Conservation (phyloP, 2,888 invertebrate species). For the Meloe dianella region DNA sequence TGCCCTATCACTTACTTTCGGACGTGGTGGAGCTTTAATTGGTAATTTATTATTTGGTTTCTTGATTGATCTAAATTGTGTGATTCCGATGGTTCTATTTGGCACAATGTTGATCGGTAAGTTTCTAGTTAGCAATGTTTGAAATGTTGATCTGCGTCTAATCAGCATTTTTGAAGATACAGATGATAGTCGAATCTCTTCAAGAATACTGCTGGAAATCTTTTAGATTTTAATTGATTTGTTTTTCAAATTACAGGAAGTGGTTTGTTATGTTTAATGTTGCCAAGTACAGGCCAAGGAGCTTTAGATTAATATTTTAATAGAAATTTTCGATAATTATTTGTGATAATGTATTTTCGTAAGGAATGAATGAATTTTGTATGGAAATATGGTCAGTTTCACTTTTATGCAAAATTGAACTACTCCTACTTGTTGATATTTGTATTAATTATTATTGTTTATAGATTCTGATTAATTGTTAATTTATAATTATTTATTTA, state of each 20-base stretch:
- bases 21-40: slow-evolving; percentile 76
- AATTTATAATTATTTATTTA: slow-evolving; percentile 7
- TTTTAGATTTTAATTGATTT: slow-evolving; percentile 11
- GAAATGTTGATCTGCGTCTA: too few species aligned
- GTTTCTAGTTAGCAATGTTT: slow-evolving; percentile 50
- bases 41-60: slow-evolving; percentile 81
- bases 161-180: too few species aligned
- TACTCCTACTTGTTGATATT: slow-evolving; percentile 3
- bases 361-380: not conserved
- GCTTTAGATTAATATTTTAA: slow-evolving; percentile 67
- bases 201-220: not conserved
- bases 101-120: slow-evolving; percentile 76
- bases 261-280: slow-evolving; percentile 74
- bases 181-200: too few species aligned
- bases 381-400: not conserved
- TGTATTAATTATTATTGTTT: not conserved
- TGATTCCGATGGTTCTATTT: slow-evolving; percentile 76
- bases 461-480: not conserved
- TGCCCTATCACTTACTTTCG: slow-evolving; percentile 78
- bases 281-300: slow-evolving; percentile 78
- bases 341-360: slow-evolving; percentile 25
- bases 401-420: not conserved
- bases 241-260: slow-evolving; percentile 66
- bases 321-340: slow-evolving; percentile 16
- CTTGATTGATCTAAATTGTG: slow-evolving; percentile 80